These are phyloP conservation scores for Nannoperca australis DNA, from an alignment of 2,797 vertebrate genomes.

Conservation along the genomic window DNA sequence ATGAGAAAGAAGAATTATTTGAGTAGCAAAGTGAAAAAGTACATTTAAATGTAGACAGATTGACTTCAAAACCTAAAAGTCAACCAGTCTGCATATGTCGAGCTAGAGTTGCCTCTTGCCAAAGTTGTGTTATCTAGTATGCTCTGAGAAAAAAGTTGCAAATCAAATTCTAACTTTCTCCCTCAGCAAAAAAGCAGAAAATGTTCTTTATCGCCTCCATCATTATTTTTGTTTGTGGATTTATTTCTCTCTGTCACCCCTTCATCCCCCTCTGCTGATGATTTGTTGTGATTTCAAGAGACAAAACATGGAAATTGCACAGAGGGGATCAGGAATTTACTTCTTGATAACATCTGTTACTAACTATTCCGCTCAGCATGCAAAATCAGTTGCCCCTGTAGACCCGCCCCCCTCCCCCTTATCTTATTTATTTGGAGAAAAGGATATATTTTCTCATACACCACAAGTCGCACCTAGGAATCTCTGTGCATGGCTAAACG, in stretches of 20 bases:
- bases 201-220: slow-evolving; percentile 43
- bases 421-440: slow-evolving; percentile 81
- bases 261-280: slow-evolving; percentile 43
- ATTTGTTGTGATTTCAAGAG: slow-evolving; percentile 59
- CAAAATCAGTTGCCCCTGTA: slow-evolving; percentile 62
- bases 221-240: slow-evolving; percentile 50
- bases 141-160: slow-evolving; percentile 19
- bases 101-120: not conserved
- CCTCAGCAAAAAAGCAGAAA: slow-evolving; percentile 31
- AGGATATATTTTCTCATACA: slow-evolving; percentile 75
- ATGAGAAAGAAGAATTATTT: not conserved
- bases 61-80: not conserved
- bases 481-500: slow-evolving; percentile 77
- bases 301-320: slow-evolving; percentile 71
- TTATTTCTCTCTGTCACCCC: slow-evolving; percentile 43
- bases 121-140: slow-evolving; percentile 29
- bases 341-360: slow-evolving; percentile 73
- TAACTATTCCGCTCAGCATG: slow-evolving; percentile 70
- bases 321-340: slow-evolving; percentile 67
- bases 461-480: slow-evolving; percentile 71
- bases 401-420: slow-evolving; percentile 54
- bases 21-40: not conserved
- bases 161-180: slow-evolving; percentile 41
- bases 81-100: not conserved
- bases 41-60: not conserved